Evolutionary conservation across 2,113 vertebrate species (phyloP), one percentile per base, ranked within the genome.

Genomic region (Promerops cafer): DNA sequence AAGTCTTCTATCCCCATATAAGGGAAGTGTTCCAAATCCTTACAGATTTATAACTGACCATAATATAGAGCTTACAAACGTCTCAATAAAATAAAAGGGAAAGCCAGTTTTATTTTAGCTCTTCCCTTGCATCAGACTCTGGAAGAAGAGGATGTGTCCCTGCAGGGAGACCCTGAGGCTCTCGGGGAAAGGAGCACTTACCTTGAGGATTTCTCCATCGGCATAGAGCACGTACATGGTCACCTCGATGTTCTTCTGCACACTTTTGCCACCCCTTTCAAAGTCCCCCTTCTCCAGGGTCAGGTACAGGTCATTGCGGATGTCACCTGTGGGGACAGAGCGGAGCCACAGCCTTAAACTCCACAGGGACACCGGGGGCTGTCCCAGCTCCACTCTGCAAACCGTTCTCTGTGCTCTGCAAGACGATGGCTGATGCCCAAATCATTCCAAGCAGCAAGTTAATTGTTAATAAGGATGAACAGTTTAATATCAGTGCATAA

Each of bases 211-310:
- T 68, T 99, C 99, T 88, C 99, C 99, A 5, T 99, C 99, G 0
- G 99, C 99, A 7, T 99, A 99, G 37, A 99, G 98, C 81, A 99
- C 99, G 1, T 98, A 99, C 94, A 99, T 98, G 39, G 98, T 99
- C 91, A 99, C 98, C 84, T 99, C 99, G 1, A 99, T 99, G 97
- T 99, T 99, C 98, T 99, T 99, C 98, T 99, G 99, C 27, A 99
- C 99, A 6, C 99, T 99, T 89, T 99, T 99, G 42, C 99, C 99
- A n/a, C 99, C 99, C 96, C 99, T 97, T 76, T 99, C 99, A 27
- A 99, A 99, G 81, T 99, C 99, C 1, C 99, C 99, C 90, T 98
- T 98, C 93, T 99, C 99, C 97, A 99, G 94, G 0, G 98, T 99
- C 96, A 99, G 98, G 96, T 99, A 99, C 26, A 99, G 96, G 97